Conservation (phyloP, 2,888 invertebrate genomes). For the Nymphalis urticae region DNA sequence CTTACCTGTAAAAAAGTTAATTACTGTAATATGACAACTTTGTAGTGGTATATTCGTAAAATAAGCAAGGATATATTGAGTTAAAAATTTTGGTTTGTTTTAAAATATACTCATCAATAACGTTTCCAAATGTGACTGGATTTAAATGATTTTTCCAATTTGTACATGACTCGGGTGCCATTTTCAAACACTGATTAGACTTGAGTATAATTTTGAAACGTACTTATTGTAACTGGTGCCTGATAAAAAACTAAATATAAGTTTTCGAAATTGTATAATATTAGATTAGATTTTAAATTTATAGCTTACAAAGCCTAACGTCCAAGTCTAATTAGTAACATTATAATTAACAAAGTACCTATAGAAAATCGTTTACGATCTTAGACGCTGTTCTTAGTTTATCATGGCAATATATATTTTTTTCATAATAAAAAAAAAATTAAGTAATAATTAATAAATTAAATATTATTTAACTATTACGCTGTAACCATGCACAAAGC, state of each 20-base stretch:
- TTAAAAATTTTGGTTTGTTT: background rate
- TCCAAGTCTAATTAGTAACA: constrained; percentile 8
- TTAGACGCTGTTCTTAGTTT: background rate
- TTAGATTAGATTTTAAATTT: constrained; percentile 14
- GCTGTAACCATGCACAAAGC: constrained; percentile 19
- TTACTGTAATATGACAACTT: no score
- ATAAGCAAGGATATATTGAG: background rate
- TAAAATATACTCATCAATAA: background rate
- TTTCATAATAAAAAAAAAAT: background rate
- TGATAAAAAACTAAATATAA: background rate
- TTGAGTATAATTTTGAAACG: constrained; percentile 11
- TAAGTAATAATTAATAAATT: background rate
- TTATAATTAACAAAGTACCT: background rate
- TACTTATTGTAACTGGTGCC: constrained; percentile 19
- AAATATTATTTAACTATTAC: constrained; percentile 1
- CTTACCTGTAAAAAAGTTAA: no score
- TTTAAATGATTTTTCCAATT: background rate
- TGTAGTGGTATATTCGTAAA: no score
- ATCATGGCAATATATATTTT: background rate
- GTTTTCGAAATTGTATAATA: constrained; percentile 14
- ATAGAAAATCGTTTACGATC: background rate
- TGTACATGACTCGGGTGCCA: constrained; percentile 12
- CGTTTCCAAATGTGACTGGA: background rate
- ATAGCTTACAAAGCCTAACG: constrained; percentile 13
- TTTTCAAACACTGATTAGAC: background rate